These are phyloP conservation scores for Oncorhynchus keta DNA, from an alignment of 2,113 vertebrate genomes.

Conservation along the genomic window DNA sequence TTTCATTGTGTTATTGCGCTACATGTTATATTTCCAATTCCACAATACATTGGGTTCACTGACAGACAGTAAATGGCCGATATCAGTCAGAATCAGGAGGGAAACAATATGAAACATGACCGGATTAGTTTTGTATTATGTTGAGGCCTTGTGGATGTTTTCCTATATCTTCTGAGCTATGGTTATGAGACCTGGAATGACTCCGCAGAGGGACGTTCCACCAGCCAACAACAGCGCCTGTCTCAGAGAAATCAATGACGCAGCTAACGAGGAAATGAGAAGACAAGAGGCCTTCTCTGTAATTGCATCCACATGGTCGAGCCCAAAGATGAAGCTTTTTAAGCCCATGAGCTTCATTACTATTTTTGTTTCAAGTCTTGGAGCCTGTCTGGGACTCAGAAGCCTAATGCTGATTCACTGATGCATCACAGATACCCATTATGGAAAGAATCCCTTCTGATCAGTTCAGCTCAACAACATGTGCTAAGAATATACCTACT, in stretches of 20 bases:
- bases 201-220: constrained; percentile 13
- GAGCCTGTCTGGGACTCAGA: too few species aligned
- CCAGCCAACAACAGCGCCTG: constrained; percentile 10
- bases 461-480: too few species aligned
- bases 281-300: constrained; percentile 52
- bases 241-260: constrained; percentile 15
- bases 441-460: too few species aligned
- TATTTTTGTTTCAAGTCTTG: constrained; percentile 7
- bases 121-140: not conserved
- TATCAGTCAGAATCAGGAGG: not conserved
- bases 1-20: not conserved
- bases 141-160: too few species aligned
- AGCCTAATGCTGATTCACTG: too few species aligned
- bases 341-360: constrained; percentile 8
- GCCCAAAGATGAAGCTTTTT: constrained; percentile 50
- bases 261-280: constrained; percentile 36
- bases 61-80: not conserved
- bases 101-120: not conserved
- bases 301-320: constrained; percentile 65
- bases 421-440: too few species aligned
- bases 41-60: not conserved
- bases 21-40: not conserved
- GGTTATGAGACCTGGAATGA: constrained; percentile 3
- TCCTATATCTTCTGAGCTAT: not conserved
- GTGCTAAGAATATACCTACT: too few species aligned